phyloP scores from a whole-genome alignment of 2,113 vertebrate genomes.

The Spermophilus dauricus region DNA sequence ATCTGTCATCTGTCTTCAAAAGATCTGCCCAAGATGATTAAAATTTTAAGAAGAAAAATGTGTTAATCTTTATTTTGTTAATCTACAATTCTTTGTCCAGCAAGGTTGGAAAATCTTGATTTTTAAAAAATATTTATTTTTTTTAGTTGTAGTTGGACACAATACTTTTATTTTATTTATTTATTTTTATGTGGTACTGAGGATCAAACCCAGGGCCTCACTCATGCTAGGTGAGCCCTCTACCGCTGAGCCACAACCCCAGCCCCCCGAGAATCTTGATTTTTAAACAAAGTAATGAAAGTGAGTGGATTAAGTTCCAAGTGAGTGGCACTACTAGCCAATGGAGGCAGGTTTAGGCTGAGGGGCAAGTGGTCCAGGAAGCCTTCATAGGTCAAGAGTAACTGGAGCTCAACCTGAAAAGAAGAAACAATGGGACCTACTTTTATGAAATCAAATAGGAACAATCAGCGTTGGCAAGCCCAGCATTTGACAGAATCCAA shows the following conservation, averaged over 20 bases:
- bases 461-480: background rate
- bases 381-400: background rate
- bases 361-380: background rate
- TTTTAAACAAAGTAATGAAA: slow-evolving; percentile 41
- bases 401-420: background rate
- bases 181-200: no score
- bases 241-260: no score
- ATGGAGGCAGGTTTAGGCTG: background rate
- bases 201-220: no score
- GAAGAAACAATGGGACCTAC: background rate
- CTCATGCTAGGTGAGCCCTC: no score
- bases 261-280: background rate
- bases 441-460: background rate
- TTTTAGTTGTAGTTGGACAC: no score
- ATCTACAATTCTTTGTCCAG: slow-evolving; percentile 4
- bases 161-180: no score
- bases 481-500: background rate
- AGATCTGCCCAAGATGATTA: background rate
- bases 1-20: slow-evolving; percentile 35
- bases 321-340: background rate
- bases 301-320: background rate
- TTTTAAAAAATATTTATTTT: background rate
- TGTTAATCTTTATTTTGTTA: slow-evolving; percentile 13
- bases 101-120: background rate
- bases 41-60: background rate